A percentile compares a stretch with the other conserved stretches of the same genome.
These are phyloP conservation scores for Lordiphosa fenestrarum DNA, from an alignment of 2,888 invertebrate species.

Conservation along the genomic window DNA sequence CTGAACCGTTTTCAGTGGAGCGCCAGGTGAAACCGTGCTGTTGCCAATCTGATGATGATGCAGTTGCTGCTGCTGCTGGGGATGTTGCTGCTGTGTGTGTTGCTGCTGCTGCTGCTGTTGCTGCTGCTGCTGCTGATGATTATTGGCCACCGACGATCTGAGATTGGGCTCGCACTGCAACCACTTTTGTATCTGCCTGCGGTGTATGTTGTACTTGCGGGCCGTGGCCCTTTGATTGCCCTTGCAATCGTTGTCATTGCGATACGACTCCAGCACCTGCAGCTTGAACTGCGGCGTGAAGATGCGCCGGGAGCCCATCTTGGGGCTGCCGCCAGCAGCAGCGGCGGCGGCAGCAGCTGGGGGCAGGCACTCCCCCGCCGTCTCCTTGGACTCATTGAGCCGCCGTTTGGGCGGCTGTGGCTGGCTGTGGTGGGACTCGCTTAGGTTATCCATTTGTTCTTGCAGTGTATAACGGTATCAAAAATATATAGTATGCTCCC, in stretches of 20 bases:
- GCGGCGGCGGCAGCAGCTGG: constrained; percentile 9
- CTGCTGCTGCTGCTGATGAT: constrained; percentile 69
- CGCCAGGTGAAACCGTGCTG: constrained; percentile 39
- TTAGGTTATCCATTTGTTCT: constrained; percentile 22
- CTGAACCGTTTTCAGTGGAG: constrained; percentile 34
- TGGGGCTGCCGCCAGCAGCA: constrained; percentile 65
- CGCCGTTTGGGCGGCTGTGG: neutral
- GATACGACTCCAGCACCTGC: constrained; percentile 92
- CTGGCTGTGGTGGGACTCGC: constrained; percentile 1
- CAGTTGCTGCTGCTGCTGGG: constrained; percentile 24
- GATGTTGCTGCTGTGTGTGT: constrained; percentile 45
- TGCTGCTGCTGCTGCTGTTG: constrained; percentile 52
- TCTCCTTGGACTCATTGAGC: constrained; percentile 1
- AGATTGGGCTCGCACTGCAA: constrained; percentile 91
- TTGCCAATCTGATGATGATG: constrained; percentile 32
- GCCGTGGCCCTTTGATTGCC: constrained; percentile 95
- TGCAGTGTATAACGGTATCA: constrained; percentile 7
- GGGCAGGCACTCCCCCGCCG: neutral
- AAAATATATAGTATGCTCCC: constrained; percentile 7
- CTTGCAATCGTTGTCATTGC: constrained; percentile 92
- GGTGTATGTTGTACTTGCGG: constrained; percentile 93
- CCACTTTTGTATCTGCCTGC: constrained; percentile 95
- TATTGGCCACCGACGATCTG: constrained; percentile 86
- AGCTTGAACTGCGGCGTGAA: constrained; percentile 94
- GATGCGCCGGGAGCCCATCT: constrained; percentile 91